Evolutionary conservation across 1,140 invertebrate genomes (phyloP).

Genomic region (Venustaconcha ellipsiformis): DNA sequence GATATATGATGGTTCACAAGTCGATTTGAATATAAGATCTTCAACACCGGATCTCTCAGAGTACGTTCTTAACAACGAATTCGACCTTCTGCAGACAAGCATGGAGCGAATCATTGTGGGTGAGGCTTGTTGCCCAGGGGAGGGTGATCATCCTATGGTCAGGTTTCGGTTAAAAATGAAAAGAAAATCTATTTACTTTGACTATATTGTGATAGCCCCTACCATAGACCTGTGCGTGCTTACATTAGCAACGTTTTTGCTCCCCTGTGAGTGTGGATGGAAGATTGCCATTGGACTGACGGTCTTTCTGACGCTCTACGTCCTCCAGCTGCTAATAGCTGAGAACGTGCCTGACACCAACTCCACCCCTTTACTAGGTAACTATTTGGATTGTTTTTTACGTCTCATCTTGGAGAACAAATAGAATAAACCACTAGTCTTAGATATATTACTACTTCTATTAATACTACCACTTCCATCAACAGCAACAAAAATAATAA

Average conservation of each 20-base stretch:
- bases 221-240: slow-evolving; percentile 66
- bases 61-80: slow-evolving; percentile 62
- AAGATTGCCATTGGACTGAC: slow-evolving; percentile 67
- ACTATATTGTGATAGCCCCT: slow-evolving; percentile 67
- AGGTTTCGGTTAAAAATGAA: slow-evolving; percentile 48
- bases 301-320: slow-evolving; percentile 66
- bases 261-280: slow-evolving; percentile 66
- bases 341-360: slow-evolving; percentile 69
- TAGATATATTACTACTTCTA: not conserved
- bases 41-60: slow-evolving; percentile 47
- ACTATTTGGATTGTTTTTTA: slow-evolving; percentile 1
- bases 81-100: slow-evolving; percentile 36
- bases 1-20: slow-evolving; percentile 97
- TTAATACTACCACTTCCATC: not conserved
- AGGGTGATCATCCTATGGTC: slow-evolving; percentile 55
- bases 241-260: slow-evolving; percentile 61
- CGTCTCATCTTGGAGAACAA: not conserved
- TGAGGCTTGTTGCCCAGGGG: slow-evolving; percentile 50
- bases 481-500: not conserved
- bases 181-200: slow-evolving; percentile 65
- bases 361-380: slow-evolving; percentile 66
- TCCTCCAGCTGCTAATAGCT: slow-evolving; percentile 66
- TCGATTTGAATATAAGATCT: slow-evolving; percentile 66
- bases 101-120: slow-evolving; percentile 26
- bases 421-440: not conserved